Conservation (phyloP, 2,888 invertebrate species). For the Halictus quadricinctus region DNA sequence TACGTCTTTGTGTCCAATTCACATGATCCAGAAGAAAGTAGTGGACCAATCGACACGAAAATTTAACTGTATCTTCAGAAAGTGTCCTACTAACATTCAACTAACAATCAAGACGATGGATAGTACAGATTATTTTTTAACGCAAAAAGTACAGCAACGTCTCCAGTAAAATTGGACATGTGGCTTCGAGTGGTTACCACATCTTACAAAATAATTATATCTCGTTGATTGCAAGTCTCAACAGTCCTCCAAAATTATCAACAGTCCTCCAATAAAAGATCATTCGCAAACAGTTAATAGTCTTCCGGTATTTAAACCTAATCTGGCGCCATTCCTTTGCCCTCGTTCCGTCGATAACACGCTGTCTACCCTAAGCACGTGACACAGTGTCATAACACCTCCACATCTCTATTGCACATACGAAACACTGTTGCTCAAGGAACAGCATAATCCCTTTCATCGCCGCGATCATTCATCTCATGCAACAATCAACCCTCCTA, state of each 20-base stretch:
- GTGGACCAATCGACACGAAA: no score
- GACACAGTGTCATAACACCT: slow-evolving; percentile 29
- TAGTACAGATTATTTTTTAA: no score
- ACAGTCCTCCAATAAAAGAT: not conserved
- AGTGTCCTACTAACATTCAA: no score
- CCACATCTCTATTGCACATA: slow-evolving; percentile 50
- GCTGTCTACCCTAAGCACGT: slow-evolving; percentile 6
- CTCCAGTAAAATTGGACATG: no score
- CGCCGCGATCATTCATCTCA: not conserved
- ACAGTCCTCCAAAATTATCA: not conserved
- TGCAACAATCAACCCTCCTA: not conserved
- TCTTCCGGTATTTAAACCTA: not conserved
- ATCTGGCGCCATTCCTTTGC: not conserved
- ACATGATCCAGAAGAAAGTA: no score
- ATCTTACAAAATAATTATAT: no score
- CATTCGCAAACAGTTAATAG: not conserved
- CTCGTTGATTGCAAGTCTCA: no score
- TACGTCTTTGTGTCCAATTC: no score
- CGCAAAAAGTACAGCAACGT: no score
- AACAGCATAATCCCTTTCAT: not conserved
- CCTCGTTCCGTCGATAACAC: not conserved
- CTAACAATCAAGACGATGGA: no score
- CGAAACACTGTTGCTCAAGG: not conserved
- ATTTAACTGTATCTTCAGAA: no score
- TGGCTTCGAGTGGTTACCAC: no score